Percentiles rank a stretch among this genome's conserved stretches.
Evolutionary conservation across 23 tunicate species (phyloP).

Genomic region (Oikopleura dioica): DNA sequence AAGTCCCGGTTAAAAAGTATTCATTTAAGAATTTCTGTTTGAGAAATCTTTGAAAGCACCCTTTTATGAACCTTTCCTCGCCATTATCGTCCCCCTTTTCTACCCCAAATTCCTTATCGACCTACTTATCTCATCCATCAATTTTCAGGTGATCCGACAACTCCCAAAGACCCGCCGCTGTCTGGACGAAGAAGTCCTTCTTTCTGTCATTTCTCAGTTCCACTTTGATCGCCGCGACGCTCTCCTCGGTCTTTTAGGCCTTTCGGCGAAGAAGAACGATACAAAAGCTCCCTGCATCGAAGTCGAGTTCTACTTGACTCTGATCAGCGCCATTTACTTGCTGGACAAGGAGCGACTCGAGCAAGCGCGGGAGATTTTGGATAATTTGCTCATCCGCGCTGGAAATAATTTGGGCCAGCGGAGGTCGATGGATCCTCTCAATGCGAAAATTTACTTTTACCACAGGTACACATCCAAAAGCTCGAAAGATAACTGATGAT

Average conservation of each 20-base stretch:
- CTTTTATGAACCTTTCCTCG: neutral
- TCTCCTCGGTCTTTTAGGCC: neutral
- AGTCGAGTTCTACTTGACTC: constrained; percentile 41
- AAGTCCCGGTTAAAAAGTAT: neutral
- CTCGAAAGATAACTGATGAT: neutral
- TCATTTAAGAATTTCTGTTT: neutral
- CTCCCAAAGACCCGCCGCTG: neutral
- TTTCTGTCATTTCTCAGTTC: neutral
- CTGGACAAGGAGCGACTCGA: constrained; percentile 22
- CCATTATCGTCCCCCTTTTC: too few relatives aligned
- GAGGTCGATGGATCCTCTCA: constrained; percentile 57
- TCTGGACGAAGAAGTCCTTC: neutral
- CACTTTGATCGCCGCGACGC: neutral
- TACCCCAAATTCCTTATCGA: neutral
- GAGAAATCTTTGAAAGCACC: neutral
- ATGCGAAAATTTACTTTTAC: constrained; percentile 69
- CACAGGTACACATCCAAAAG: constrained; percentile 16
- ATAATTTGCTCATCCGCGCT: neutral
- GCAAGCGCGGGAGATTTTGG: neutral
- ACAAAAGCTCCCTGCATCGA: constrained; percentile 13
- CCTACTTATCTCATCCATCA: neutral
- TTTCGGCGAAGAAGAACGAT: neutral
- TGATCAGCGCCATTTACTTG: constrained; percentile 41
- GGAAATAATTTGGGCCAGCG: constrained; percentile 17
- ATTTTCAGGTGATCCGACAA: neutral